Conservation (phyloP, 2,888 invertebrate species). For the Cheiracanthium punctorium region DNA sequence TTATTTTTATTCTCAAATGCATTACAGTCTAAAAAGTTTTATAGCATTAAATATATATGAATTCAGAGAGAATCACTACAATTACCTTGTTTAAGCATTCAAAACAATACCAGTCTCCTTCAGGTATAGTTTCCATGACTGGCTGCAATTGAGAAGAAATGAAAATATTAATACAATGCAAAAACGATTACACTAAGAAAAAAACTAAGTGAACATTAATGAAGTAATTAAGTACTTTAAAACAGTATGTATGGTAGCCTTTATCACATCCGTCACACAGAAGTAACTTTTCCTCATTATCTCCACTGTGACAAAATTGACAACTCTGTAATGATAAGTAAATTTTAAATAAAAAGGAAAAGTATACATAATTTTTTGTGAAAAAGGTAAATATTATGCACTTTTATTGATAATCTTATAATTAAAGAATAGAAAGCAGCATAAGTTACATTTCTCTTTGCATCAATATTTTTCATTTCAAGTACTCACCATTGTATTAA, state of each 20-base stretch:
- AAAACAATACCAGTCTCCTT: conserved; percentile 99
- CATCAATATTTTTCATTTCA: too few relatives aligned
- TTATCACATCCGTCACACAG: conserved; percentile 98
- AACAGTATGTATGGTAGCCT: conserved; percentile 99
- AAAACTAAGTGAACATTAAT: background rate
- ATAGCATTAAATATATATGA: too few relatives aligned
- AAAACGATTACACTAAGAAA: background rate
- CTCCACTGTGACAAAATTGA: conserved; percentile 96
- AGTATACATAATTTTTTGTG: background rate
- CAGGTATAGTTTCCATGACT: conserved; percentile 95
- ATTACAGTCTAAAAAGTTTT: too few relatives aligned
- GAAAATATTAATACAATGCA: background rate
- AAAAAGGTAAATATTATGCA: too few relatives aligned
- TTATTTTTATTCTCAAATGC: too few relatives aligned
- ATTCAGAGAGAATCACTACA: too few relatives aligned
- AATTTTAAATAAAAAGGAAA: background rate
- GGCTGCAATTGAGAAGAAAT: conserved; percentile 79
- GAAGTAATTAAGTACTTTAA: conserved; percentile 80
- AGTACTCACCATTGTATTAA: too few relatives aligned
- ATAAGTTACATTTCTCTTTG: too few relatives aligned
- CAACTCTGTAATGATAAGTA: conserved; percentile 90
- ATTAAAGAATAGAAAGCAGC: too few relatives aligned
- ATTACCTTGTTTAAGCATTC: conserved; percentile 81
- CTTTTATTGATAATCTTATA: too few relatives aligned
- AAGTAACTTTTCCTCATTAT: conserved; percentile 94